Percentiles rank a stretch among this genome's conserved stretches.
phyloP scores from a whole-genome alignment of 1,140 invertebrate genomes.

The Bicyclus anynana region DNA sequence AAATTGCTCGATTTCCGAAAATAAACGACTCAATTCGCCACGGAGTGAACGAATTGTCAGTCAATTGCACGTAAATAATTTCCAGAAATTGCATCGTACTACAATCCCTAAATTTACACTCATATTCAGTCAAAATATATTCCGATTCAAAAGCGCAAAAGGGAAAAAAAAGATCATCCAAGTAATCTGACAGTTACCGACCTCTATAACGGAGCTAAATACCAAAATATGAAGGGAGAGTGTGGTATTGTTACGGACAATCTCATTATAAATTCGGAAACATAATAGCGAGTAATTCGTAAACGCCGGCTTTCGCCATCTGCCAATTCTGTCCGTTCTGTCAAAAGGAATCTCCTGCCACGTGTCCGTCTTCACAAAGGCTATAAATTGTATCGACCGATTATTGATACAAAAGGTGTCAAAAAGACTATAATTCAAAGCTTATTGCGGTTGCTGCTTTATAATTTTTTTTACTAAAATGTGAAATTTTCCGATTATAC shows the following conservation, averaged over 20 bases:
- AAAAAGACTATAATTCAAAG: conserved; percentile 55
- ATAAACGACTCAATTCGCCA: conserved; percentile 63
- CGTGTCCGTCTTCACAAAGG: conserved; percentile 51
- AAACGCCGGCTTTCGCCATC: conserved; percentile 48
- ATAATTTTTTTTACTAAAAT: background rate
- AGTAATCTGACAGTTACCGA: conserved; percentile 42
- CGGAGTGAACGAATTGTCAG: conserved; percentile 51
- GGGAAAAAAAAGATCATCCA: conserved; percentile 27
- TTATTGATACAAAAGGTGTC: conserved; percentile 61
- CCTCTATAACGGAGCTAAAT: conserved; percentile 41
- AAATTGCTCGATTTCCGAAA: conserved; percentile 71
- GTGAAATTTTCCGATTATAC: background rate
- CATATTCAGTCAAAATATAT: background rate
- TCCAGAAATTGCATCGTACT: background rate
- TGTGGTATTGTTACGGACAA: conserved; percentile 29
- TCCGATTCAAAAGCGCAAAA: background rate
- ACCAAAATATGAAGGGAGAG: conserved; percentile 42
- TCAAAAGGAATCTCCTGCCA: conserved; percentile 48
- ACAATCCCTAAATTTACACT: background rate
- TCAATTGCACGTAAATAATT: conserved; percentile 34
- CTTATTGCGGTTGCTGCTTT: conserved; percentile 23
- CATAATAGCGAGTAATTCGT: conserved; percentile 40
- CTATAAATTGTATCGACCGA: conserved; percentile 58
- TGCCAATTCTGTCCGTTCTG: conserved; percentile 26
- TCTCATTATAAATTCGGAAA: conserved; percentile 34